phyloP scores from a whole-genome alignment of 2,888 invertebrate species.

The Eueremaeus valkanovi region DNA sequence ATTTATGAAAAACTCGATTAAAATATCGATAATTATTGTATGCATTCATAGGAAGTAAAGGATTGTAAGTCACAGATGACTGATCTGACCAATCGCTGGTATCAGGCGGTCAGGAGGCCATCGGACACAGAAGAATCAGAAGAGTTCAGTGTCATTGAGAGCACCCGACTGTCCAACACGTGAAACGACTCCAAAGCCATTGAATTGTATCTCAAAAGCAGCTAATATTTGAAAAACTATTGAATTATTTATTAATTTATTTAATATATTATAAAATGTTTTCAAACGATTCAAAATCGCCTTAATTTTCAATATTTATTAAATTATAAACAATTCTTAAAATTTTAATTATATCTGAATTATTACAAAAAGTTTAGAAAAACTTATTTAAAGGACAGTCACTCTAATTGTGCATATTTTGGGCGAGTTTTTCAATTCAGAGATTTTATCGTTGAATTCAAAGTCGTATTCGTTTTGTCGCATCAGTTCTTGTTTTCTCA shows the following conservation, averaged over 20 bases:
- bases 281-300: no score
- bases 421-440: not conserved
- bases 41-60: constrained; percentile 70
- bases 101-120: constrained; percentile 87
- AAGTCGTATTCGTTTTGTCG: constrained; percentile 16
- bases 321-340: no score
- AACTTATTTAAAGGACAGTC: not conserved
- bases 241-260: no score
- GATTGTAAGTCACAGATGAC: constrained; percentile 97
- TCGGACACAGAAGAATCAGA: constrained; percentile 47
- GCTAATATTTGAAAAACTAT: no score
- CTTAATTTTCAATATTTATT: no score
- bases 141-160: not conserved
- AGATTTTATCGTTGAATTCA: not conserved
- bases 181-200: not conserved
- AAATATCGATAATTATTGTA: not conserved
- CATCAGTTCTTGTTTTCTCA: constrained; percentile 5
- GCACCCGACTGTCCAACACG: not conserved
- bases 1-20: constrained; percentile 1
- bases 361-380: no score
- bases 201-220: no score
- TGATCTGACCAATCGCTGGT: constrained; percentile 93
- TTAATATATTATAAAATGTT: no score
- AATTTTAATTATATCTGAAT: no score
- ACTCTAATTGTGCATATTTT: constrained; percentile 1